Evolutionary conservation across 2,113 vertebrate genomes (phyloP), one percentile per base, ranked within the genome.

Genomic region (Anguilla japonica): DNA sequence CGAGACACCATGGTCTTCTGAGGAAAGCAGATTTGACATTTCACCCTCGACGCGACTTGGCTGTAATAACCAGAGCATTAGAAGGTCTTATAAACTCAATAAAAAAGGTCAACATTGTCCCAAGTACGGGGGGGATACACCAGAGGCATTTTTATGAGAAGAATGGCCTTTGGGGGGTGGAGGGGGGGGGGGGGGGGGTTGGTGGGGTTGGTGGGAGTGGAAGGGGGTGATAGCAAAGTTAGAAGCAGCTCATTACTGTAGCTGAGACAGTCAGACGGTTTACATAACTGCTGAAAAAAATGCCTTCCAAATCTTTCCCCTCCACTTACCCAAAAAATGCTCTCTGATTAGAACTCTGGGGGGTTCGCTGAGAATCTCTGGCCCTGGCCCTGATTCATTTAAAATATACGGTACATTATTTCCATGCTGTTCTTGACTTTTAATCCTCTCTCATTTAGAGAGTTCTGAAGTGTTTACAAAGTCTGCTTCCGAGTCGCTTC

Each of bases 41-140:
- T 91, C 83, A 89, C 84, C 92, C 87, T 84, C 91, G 81, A 89
- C 87, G 90, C 92, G 91, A 91, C 88, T 78, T 78, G 88, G 89
- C 90, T 91, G 83, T 92, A 89, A 91, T 1, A n/a, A 0, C 22
- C 14, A 41, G 40, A 79, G 63, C 20, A 29, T 63, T 79, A 67
- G 60, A 67, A 67, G 18, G 22, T 22, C 22, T 67, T 67, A 67
- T 67, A 9, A 67, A 8, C 60, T 67, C 50, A 67, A 67, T 20
- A 67, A 26, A 22, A 75, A 75, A 75, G n/a, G n/a, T 75, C 71
- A 75, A 75, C 26, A n/a, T n/a, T 29, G 71, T 22, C 26, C 26
- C 4, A 67, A 67, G 60, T 7, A 20, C 60, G 18, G 60, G 57
- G 18, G 57, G 50, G 50, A 11, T 60, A 60, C 60, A 67, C 60